These are phyloP conservation scores for Tympanoctomys barrerae DNA, from an alignment of 2,797 vertebrate genomes.

Conservation along the genomic window DNA sequence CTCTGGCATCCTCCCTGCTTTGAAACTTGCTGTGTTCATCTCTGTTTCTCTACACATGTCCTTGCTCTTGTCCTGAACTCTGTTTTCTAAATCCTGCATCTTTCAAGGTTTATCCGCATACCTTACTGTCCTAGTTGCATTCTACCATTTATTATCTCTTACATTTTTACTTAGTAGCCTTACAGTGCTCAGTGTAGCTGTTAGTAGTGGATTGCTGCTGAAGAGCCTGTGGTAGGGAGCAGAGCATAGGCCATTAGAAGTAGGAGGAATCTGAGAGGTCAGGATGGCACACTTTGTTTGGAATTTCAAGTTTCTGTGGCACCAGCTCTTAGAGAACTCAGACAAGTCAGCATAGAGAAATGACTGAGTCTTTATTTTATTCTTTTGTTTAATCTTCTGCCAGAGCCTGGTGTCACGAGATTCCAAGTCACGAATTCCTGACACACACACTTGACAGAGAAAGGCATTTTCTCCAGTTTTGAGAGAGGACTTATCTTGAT, in stretches of 20 bases:
- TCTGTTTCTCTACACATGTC: background rate
- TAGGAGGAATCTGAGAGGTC: constrained; percentile 27
- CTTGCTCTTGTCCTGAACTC: background rate
- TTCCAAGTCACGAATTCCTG: constrained; percentile 30
- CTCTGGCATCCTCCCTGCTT: background rate
- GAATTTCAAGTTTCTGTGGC: constrained; percentile 56
- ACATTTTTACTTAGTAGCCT: background rate
- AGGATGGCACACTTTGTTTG: background rate
- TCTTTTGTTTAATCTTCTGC: constrained; percentile 52
- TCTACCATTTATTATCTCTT: background rate
- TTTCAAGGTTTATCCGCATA: background rate
- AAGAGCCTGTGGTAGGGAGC: background rate
- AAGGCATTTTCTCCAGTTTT: constrained; percentile 61
- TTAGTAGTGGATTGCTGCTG: background rate
- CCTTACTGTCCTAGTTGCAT: background rate
- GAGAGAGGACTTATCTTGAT: constrained; percentile 61
- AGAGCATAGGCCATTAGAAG: background rate
- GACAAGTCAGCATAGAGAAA: constrained; percentile 49
- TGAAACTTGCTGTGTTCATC: background rate
- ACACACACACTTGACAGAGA: constrained; percentile 63
- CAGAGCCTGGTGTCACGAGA: constrained; percentile 49
- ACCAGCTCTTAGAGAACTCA: constrained; percentile 29
- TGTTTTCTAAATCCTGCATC: background rate
- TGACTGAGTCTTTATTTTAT: constrained; percentile 55
- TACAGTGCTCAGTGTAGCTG: background rate